These are phyloP conservation scores for Crocallis elinguaria DNA, from an alignment of 2,888 invertebrate genomes.

Conservation along the genomic window DNA sequence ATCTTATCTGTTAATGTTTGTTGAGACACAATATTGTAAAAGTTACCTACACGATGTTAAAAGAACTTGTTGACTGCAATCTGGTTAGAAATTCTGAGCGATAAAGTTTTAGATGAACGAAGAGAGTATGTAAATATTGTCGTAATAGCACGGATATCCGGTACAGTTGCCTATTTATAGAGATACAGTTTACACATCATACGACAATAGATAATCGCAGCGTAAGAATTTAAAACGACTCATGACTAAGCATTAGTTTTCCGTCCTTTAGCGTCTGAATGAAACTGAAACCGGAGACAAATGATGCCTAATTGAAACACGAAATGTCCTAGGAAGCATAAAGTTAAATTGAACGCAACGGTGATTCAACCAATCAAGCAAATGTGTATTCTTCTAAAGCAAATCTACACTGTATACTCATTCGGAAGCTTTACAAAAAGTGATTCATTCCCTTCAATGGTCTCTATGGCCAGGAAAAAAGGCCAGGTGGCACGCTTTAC, in stretches of 20 bases:
- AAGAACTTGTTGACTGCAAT: background rate
- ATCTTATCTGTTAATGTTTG: slow-evolving; percentile 9
- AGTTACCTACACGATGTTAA: background rate
- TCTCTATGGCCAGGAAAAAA: slow-evolving; percentile 72
- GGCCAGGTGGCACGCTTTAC: slow-evolving; percentile 78
- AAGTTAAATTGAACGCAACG: slow-evolving; percentile 27
- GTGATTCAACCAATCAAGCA: slow-evolving; percentile 51
- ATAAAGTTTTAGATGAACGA: background rate
- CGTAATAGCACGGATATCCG: slow-evolving; percentile 44
- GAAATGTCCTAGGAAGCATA: slow-evolving; percentile 26
- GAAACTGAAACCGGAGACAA: slow-evolving; percentile 36
- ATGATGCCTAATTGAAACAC: slow-evolving; percentile 17
- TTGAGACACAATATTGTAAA: slow-evolving; percentile 1
- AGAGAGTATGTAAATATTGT: slow-evolving; percentile 12
- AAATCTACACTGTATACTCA: slow-evolving; percentile 51
- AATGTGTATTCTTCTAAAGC: slow-evolving; percentile 38
- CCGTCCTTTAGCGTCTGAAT: slow-evolving; percentile 39
- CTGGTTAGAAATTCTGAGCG: slow-evolving; percentile 1
- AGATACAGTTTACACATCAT: too few relatives aligned
- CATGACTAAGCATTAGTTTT: slow-evolving; percentile 36
- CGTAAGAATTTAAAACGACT: slow-evolving; percentile 29
- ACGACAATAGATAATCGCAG: slow-evolving; percentile 9
- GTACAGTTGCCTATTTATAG: slow-evolving; percentile 47
- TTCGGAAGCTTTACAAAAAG: slow-evolving; percentile 60
- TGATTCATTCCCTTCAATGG: slow-evolving; percentile 74